Evolutionary conservation across 2,113 vertebrate species (phyloP).

Genomic region (Notarius lentiginosus): DNA sequence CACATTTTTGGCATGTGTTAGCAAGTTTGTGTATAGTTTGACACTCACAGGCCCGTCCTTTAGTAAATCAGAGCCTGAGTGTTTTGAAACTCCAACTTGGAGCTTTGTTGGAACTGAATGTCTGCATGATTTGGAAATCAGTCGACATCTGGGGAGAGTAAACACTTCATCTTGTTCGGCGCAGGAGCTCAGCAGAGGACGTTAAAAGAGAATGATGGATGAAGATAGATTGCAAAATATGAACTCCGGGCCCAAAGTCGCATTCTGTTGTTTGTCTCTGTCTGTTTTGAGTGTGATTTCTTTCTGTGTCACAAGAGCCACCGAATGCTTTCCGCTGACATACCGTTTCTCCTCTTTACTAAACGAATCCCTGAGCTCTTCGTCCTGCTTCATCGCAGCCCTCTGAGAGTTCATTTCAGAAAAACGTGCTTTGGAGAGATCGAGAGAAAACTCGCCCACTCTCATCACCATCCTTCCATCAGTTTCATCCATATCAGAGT

Average conservation of each 20-base stretch:
- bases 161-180: conserved; percentile 17
- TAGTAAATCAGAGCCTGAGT: neutral
- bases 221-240: conserved; percentile 15
- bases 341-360: neutral
- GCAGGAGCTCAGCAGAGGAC: neutral
- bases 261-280: conserved; percentile 5
- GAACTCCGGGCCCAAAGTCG: neutral
- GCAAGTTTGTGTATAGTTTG: neutral
- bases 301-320: neutral
- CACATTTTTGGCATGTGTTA: neutral
- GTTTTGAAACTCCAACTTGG: neutral
- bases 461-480: conserved; percentile 48
- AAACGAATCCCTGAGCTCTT: conserved; percentile 22
- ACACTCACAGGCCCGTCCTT: neutral
- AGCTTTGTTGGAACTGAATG: neutral
- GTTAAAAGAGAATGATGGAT: neutral
- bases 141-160: neutral
- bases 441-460: conserved; percentile 31
- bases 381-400: neutral
- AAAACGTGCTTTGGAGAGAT: conserved; percentile 20
- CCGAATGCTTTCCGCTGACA: neutral
- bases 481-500: conserved; percentile 56
- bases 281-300: conserved; percentile 17
- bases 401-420: conserved; percentile 49
- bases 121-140: neutral